Base-by-base conservation (phyloP, 1,140 invertebrate species). In the Ridgeia piscesae region DNA sequence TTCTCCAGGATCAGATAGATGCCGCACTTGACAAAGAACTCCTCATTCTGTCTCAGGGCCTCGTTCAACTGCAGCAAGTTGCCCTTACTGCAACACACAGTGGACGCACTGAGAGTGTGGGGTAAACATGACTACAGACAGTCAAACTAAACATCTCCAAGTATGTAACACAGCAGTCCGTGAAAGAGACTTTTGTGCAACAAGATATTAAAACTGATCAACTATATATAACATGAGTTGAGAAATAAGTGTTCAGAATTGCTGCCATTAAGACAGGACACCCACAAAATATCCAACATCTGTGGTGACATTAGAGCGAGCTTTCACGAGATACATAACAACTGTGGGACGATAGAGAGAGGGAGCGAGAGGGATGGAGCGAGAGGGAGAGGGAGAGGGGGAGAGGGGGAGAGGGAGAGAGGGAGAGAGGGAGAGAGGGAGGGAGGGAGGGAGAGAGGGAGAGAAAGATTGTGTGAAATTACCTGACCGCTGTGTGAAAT, bases 1-100 rank as follows among this genome's bases (percentile, higher is more conserved):
- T 99, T 99, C 95, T 99, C 99, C 11, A 99, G 97, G 95, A 99
- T 98, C 33, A 99, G 96, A 96, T 99, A 99, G 94, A 99, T 99
- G 58, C 99, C 99, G 94, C 97, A 98, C 94, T 97, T 97, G 92
- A 99, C 99, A 94, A 99, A 99, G 95, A 99, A 99, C 0, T 97
- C 96, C 96, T 99, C 98, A 94, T 99, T 97, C 89, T 97, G 97
- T 93, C 97, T 97, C 96, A 99, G 97, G 0, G 98, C 98, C 94
- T 97, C 96, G 95, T 98, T 98, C 89, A 99, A 97, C 93, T 97
- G 97, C 92, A 97, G 96, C 0, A 99, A 96, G 94, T 99, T 98
- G 33, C 99, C 99, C 94, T 98, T 97, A 92, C 96, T 97, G 94
- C 92, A 91, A 90, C 6, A 90, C 89, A 35, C 11, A 33, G 0